phyloP scores from a whole-genome alignment of 23 tunicate genomes.

The Diplosoma virens region DNA sequence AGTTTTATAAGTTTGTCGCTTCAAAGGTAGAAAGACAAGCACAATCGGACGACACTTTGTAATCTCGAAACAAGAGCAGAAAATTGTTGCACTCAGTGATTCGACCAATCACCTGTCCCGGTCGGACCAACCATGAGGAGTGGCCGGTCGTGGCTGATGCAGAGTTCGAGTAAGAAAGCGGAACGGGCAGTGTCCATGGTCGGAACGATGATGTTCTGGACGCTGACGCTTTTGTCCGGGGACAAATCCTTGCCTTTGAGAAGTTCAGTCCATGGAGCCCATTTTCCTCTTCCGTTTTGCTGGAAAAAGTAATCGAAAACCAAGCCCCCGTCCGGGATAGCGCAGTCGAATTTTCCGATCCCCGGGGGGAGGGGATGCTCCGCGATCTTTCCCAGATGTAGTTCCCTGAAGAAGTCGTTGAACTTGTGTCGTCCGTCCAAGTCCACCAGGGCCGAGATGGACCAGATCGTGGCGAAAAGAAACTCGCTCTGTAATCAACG shows the following conservation, averaged over 20 bases:
- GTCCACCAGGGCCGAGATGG: slow-evolving; percentile 75
- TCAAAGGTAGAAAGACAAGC: too few species aligned
- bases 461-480: slow-evolving; percentile 91
- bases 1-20: too few species aligned
- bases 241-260: slow-evolving; percentile 53
- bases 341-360: slow-evolving; percentile 78
- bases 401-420: slow-evolving; percentile 58
- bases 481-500: slow-evolving; percentile 89
- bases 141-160: slow-evolving; percentile 85
- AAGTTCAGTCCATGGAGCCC: slow-evolving; percentile 88
- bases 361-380: slow-evolving; percentile 71
- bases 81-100: too few species aligned
- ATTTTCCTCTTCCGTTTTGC: slow-evolving; percentile 75
- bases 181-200: slow-evolving; percentile 99
- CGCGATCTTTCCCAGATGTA: slow-evolving; percentile 53
- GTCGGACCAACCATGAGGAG: slow-evolving; percentile 94
- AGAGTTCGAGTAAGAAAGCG: slow-evolving; percentile 78
- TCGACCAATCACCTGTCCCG: slow-evolving; percentile 85
- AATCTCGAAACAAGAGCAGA: too few species aligned
- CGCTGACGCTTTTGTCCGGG: slow-evolving; percentile 62
- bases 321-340: slow-evolving; percentile 67
- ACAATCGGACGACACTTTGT: too few species aligned
- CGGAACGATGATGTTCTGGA: slow-evolving; percentile 90
- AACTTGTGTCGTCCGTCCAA: slow-evolving; percentile 80
- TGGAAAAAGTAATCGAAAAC: slow-evolving; percentile 79